Percentiles rank a stretch among this genome's conserved stretches.
Conservation (phyloP, 2,113 vertebrate genomes). For the Hassar affinis region DNA sequence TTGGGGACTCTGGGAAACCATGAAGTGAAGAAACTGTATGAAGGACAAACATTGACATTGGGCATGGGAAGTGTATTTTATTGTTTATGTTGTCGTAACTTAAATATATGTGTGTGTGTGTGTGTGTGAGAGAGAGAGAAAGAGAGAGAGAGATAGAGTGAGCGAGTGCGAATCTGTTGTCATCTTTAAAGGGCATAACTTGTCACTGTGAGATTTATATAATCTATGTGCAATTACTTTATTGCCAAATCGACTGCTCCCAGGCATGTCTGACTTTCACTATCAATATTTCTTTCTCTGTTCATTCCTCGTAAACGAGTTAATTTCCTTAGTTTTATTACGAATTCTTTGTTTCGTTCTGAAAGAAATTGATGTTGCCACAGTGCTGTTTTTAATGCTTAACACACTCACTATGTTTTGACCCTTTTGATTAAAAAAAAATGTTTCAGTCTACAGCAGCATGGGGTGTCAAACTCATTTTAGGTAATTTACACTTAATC, state of each 20-base stretch:
- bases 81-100: slow-evolving; percentile 47
- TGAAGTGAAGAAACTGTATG: slow-evolving; percentile 50
- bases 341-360: slow-evolving; percentile 61
- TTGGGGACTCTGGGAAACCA: slow-evolving; percentile 46
- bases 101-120: slow-evolving; percentile 39
- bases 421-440: slow-evolving; percentile 10
- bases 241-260: slow-evolving; percentile 71
- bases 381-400: slow-evolving; percentile 17
- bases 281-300: slow-evolving; percentile 52
- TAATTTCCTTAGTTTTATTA: slow-evolving; percentile 28
- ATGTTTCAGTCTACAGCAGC: neutral
- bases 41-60: slow-evolving; percentile 56
- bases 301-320: slow-evolving; percentile 58
- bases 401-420: slow-evolving; percentile 9
- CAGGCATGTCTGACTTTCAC: slow-evolving; percentile 65
- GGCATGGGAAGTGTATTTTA: slow-evolving; percentile 56
- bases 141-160: slow-evolving; percentile 14
- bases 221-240: slow-evolving; percentile 66
- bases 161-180: slow-evolving; percentile 17
- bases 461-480: slow-evolving; percentile 10
- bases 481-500: neutral
- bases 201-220: slow-evolving; percentile 58
- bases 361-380: slow-evolving; percentile 36
- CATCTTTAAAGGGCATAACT: slow-evolving; percentile 42
- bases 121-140: slow-evolving; percentile 41